Conservation (phyloP, 2,113 vertebrate species). For the Rhinoptilus africanus region DNA sequence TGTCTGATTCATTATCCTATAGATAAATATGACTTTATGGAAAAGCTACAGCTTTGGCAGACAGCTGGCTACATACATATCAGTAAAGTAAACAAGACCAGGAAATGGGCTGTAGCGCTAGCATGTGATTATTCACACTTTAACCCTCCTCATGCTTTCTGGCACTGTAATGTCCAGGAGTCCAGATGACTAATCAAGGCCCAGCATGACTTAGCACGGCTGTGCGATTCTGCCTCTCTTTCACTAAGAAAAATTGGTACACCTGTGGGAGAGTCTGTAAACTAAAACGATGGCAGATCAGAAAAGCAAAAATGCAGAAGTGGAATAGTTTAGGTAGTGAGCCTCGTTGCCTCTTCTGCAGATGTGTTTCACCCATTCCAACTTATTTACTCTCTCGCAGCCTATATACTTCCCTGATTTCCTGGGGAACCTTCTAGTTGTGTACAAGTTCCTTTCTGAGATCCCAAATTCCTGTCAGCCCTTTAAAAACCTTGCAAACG, state of each 20-base stretch:
- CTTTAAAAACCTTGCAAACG: not conserved
- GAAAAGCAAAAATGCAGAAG: not conserved
- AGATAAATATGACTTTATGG: slow-evolving; percentile 16
- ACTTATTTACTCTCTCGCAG: not conserved
- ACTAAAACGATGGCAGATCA: not conserved
- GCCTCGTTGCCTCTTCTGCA: not conserved
- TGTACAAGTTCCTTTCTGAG: not conserved
- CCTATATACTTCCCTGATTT: not conserved
- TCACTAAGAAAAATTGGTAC: not conserved
- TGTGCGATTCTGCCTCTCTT: not conserved
- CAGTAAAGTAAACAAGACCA: not conserved
- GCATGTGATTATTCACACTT: not conserved
- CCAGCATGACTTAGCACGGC: not conserved
- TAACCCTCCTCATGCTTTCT: not conserved
- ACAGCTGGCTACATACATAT: not conserved
- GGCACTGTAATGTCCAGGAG: not conserved
- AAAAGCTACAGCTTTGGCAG: not conserved
- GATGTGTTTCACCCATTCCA: not conserved
- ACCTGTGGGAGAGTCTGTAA: not conserved
- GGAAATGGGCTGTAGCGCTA: not conserved
- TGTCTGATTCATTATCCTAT: slow-evolving; percentile 18
- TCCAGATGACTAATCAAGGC: not conserved
- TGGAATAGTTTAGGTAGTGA: not conserved
- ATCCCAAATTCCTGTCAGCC: not conserved
- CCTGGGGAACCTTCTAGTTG: not conserved